These are phyloP conservation scores for Anorthoa munda DNA, from an alignment of 2,888 invertebrate species.

Conservation along the genomic window DNA sequence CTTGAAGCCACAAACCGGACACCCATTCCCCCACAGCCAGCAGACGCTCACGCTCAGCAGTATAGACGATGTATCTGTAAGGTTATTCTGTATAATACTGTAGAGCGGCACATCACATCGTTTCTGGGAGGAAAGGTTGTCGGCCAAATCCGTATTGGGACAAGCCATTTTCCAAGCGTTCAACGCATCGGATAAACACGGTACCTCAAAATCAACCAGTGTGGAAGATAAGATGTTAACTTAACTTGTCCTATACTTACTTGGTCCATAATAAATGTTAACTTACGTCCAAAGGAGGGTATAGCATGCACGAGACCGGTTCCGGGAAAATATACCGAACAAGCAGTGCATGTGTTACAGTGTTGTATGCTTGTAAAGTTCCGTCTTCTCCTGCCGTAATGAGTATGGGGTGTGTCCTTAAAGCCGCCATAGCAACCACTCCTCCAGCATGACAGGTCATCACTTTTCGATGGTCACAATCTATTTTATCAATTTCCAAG, in stretches of 20 bases:
- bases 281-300: slow-evolving; percentile 93
- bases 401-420: slow-evolving; percentile 93
- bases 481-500: slow-evolving; percentile 85
- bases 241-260: no score
- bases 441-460: slow-evolving; percentile 95
- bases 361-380: slow-evolving; percentile 94
- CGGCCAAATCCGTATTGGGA: no score
- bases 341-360: slow-evolving; percentile 90
- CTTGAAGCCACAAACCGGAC: neutral
- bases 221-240: no score
- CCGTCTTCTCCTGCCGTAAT: slow-evolving; percentile 94
- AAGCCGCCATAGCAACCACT: slow-evolving; percentile 92
- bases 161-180: neutral
- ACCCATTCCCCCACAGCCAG: neutral
- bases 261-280: neutral
- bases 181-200: neutral
- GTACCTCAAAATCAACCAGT: neutral
- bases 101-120: neutral
- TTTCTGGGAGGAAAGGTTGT: no score
- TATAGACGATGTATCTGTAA: no score
- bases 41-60: neutral
- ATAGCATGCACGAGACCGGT: slow-evolving; percentile 91
- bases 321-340: slow-evolving; percentile 90
- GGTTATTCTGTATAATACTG: neutral
- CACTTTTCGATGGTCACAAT: slow-evolving; percentile 85